Base-by-base conservation (phyloP, 2,888 invertebrate species). In the Smittia aterrima region DNA sequence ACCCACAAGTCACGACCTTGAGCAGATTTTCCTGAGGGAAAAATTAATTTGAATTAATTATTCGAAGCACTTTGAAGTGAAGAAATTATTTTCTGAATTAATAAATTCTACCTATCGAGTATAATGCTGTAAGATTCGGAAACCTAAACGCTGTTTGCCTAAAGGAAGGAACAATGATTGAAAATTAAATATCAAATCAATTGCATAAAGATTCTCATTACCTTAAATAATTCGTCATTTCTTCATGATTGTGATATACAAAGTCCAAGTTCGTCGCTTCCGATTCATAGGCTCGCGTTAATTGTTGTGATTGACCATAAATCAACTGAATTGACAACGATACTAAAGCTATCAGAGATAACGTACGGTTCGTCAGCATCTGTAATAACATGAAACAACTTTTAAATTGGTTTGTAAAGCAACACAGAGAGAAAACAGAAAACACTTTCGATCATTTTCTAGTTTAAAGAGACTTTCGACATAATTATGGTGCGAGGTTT, bases 1-100 rank as follows among this genome's bases (percentile, higher is more conserved):
- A 96, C 96, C 96, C 96, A 96, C 18, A 97, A 85, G 79, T 96
- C 95, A 70, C 93, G 88, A 75, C 94, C 95, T 89, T 94, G 92
- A 2, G 95, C 93, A 32, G 95, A 94, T 83, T 95, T 94, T 62
- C 72, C 72, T 72, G 24, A 38, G 27, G 18, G 38, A 9, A 4
- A 32, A 32, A 64, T 58, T 22, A 4, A 22, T 58, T 22, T 3
- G 64, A 64, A 27, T 27, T 54, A 18, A 64, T 27, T 64, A 18
- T 54, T 54, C 18, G 27, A n/a, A 64, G 64, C n/a, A 67, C 38
- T 67, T 38, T 1, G 13, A 22, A 38, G 7, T 67, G 20, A 67
- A 40, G 32, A 67, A 25, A 27, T 66, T 38, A n/a, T n/a, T n/a
- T n/a, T n/a, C 18, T 22, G 58, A 58, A 58, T 18, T 27, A 13